Conservation (phyloP, 53 echinoderm and acorn worm species). For the Echinarachnius parma region DNA sequence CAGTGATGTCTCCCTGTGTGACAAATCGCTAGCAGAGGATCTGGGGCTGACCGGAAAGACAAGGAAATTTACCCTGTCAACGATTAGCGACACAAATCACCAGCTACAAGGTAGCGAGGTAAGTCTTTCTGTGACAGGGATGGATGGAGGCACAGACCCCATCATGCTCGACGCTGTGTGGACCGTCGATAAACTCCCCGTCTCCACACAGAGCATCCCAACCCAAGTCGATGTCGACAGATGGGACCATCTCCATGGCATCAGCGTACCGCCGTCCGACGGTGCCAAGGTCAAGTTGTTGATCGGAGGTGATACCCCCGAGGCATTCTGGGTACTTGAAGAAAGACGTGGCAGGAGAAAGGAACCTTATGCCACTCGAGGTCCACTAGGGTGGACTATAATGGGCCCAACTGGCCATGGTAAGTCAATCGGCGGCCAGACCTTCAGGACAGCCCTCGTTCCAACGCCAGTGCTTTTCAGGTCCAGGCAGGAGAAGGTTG, state of each 20-base stretch:
- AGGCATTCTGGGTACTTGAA: constrained; percentile 52
- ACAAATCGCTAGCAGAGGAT: constrained; percentile 49
- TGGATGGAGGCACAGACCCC: constrained; percentile 29
- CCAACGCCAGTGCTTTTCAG: not conserved
- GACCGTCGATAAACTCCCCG: constrained; percentile 52
- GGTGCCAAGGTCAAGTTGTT: constrained; percentile 24
- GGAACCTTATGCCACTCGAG: constrained; percentile 54
- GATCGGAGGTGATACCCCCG: constrained; percentile 44
- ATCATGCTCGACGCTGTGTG: constrained; percentile 46
- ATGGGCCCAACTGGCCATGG: constrained; percentile 16
- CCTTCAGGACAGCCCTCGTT: not conserved
- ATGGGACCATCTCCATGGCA: constrained; percentile 45
- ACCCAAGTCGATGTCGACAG: constrained; percentile 21
- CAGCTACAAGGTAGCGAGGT: constrained; percentile 40
- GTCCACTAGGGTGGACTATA: constrained; percentile 44
- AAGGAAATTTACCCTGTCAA: constrained; percentile 46
- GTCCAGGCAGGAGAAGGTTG: no score
- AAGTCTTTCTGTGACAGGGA: constrained; percentile 9
- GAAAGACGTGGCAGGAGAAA: constrained; percentile 47
- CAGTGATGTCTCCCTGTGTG: constrained; percentile 63
- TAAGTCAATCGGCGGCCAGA: not conserved
- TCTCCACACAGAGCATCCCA: constrained; percentile 35
- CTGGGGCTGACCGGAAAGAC: constrained; percentile 26
- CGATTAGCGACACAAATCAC: constrained; percentile 26
- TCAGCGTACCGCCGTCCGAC: constrained; percentile 6